Percentiles rank a stretch among this genome's conserved stretches.
These are phyloP conservation scores for Agrypnus murinus DNA, from an alignment of 2,888 invertebrate genomes.

Conservation along the genomic window DNA sequence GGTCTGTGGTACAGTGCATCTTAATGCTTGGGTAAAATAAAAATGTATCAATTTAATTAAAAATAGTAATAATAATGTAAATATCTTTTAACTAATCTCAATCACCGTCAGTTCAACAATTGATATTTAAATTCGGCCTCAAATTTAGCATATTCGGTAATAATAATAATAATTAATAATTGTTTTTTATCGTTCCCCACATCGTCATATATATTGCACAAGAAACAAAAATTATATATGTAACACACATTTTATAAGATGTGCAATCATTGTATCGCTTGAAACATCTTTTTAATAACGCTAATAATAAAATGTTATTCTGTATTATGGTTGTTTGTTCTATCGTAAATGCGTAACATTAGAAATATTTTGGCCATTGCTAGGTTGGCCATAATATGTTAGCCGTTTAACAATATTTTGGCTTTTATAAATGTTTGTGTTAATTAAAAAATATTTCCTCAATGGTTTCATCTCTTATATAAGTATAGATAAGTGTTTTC, in stretches of 20 bases:
- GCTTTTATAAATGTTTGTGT: constrained; percentile 51
- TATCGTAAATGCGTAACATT: constrained; percentile 46
- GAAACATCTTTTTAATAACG: constrained; percentile 48
- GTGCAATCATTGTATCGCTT: constrained; percentile 52
- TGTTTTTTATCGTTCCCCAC: constrained; percentile 50
- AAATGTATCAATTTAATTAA: constrained; percentile 46
- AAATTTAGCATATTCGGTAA: constrained; percentile 40
- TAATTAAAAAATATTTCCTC: constrained; percentile 56
- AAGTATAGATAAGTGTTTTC: constrained; percentile 59
- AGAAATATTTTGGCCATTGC: constrained; percentile 40
- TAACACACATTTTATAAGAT: constrained; percentile 52
- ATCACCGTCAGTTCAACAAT: constrained; percentile 52
- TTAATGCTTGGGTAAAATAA: constrained; percentile 49
- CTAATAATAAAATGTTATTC: constrained; percentile 57
- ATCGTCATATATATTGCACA: constrained; percentile 52
- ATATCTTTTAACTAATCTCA: constrained; percentile 52
- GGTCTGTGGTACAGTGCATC: constrained; percentile 50
- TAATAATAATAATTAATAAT: no score
- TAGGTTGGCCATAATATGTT: constrained; percentile 44
- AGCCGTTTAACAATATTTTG: constrained; percentile 48
- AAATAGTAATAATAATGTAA: constrained; percentile 52
- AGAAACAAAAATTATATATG: constrained; percentile 49
- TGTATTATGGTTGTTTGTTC: constrained; percentile 58
- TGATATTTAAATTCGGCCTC: constrained; percentile 44
- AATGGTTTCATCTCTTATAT: constrained; percentile 59